These are phyloP conservation scores for Hermetia illucens DNA, from an alignment of 1,140 invertebrate genomes.

Conservation along the genomic window DNA sequence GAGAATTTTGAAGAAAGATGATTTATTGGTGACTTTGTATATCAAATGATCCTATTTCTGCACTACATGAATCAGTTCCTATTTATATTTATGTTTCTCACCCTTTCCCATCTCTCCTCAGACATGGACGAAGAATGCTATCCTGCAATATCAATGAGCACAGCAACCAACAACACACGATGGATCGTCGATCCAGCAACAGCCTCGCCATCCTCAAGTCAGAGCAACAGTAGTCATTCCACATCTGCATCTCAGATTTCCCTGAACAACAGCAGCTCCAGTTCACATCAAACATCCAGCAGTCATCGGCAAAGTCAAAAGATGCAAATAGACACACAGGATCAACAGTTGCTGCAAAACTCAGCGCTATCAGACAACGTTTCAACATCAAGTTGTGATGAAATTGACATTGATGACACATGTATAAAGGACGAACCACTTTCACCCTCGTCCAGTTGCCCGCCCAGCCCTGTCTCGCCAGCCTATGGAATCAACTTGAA, in stretches of 20 bases:
- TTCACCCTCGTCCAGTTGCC: slow-evolving; percentile 51
- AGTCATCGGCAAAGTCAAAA: neutral
- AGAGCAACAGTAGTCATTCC: neutral
- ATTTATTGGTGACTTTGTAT: no score
- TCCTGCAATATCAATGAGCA: slow-evolving; percentile 53
- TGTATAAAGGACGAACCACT: slow-evolving; percentile 56
- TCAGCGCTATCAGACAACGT: no score
- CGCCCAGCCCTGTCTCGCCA: slow-evolving; percentile 37
- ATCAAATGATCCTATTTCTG: no score
- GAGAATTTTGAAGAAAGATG: no score
- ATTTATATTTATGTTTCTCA: neutral
- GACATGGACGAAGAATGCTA: slow-evolving; percentile 77
- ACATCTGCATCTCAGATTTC: no score
- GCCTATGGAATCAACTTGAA: slow-evolving; percentile 19
- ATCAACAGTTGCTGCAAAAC: neutral
- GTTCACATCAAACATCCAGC: no score
- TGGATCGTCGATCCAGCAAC: slow-evolving; percentile 21
- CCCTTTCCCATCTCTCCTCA: slow-evolving; percentile 29
- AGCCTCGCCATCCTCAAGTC: slow-evolving; percentile 6
- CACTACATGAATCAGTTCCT: no score
- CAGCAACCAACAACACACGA: slow-evolving; percentile 29
- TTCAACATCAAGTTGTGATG: slow-evolving; percentile 1
- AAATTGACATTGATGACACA: slow-evolving; percentile 33
- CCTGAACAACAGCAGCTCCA: no score
- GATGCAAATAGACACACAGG: slow-evolving; percentile 6